Conservation (phyloP, 2,888 invertebrate genomes). For the Acronicta psi region DNA sequence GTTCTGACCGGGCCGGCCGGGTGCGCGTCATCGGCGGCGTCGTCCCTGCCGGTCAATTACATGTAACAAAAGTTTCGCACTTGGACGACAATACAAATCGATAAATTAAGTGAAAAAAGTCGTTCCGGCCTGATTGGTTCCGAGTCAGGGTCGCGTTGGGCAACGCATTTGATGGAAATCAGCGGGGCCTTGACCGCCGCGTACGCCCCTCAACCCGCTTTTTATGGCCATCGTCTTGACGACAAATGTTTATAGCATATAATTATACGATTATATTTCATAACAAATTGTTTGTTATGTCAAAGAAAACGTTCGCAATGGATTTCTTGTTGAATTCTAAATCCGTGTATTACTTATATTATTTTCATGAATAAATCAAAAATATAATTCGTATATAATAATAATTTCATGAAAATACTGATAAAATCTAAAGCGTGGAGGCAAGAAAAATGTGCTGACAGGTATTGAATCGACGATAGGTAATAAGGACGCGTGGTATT, state of each 20-base stretch:
- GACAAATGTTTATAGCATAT: constrained; percentile 54
- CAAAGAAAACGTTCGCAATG: constrained; percentile 46
- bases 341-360: too few relatives aligned
- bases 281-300: constrained; percentile 49
- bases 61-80: constrained; percentile 45
- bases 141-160: constrained; percentile 84
- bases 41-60: constrained; percentile 26
- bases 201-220: constrained; percentile 79
- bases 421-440: too few relatives aligned
- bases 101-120: constrained; percentile 80
- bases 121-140: constrained; percentile 86
- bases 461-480: too few relatives aligned
- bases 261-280: constrained; percentile 50
- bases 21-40: constrained; percentile 11
- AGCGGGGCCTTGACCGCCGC: constrained; percentile 78
- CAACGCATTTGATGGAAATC: constrained; percentile 81
- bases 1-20: not conserved
- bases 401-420: too few relatives aligned
- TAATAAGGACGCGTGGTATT: too few relatives aligned
- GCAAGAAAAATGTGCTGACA: too few relatives aligned
- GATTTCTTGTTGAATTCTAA: constrained; percentile 8
- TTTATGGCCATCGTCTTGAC: constrained; percentile 66
- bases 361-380: too few relatives aligned
- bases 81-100: constrained; percentile 67
- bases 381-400: too few relatives aligned